These are phyloP conservation scores for Ceyx cyanopectus DNA, from an alignment of 2,113 vertebrate genomes.

Conservation along the genomic window DNA sequence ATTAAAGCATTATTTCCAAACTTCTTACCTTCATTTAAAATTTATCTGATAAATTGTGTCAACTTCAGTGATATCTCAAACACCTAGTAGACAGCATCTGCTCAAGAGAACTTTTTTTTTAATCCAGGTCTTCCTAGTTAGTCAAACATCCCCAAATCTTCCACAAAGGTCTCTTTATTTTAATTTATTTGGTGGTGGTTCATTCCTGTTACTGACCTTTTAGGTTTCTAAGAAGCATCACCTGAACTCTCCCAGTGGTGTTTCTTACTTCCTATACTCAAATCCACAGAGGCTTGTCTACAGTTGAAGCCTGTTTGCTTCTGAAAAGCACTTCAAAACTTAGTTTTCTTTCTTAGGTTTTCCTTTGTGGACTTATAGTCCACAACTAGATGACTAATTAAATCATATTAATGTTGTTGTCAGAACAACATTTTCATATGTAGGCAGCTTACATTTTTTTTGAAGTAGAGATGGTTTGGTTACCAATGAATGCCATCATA, in stretches of 20 bases:
- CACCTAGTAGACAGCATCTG: background rate
- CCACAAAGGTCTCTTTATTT: background rate
- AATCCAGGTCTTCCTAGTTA: background rate
- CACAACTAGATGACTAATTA: background rate
- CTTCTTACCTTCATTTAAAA: background rate
- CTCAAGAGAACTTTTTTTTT: background rate
- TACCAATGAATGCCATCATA: background rate
- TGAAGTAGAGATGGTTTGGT: background rate
- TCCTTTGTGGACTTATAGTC: background rate
- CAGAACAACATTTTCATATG: background rate
- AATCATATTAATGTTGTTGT: background rate
- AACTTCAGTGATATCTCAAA: background rate
- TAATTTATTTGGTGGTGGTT: background rate
- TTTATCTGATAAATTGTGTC: background rate
- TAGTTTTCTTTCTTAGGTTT: background rate
- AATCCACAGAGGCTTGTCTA: background rate
- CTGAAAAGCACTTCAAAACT: background rate
- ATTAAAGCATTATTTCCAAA: background rate
- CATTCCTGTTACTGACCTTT: background rate
- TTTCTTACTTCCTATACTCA: background rate
- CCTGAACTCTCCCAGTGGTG: background rate
- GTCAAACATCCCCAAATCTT: background rate
- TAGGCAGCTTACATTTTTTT: background rate
- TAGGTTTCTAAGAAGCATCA: background rate
- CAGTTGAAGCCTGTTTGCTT: background rate